Evolutionary conservation across 1,140 invertebrate genomes (phyloP).

Genomic region (Eciton burchellii): DNA sequence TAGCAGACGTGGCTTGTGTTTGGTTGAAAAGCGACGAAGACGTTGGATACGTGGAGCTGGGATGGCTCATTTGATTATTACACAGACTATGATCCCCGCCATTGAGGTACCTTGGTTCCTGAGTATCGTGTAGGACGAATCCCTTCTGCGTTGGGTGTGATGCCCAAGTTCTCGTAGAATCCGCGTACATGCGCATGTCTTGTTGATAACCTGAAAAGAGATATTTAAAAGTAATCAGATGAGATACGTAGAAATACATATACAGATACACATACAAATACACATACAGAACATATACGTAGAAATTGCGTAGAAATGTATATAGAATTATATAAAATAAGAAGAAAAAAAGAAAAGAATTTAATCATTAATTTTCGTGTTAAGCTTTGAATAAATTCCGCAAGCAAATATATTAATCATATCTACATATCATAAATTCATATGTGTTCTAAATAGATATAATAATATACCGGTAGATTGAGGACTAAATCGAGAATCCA

Average conservation of each 20-base stretch:
- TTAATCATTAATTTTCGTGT: too few species aligned
- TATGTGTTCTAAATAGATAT: background rate
- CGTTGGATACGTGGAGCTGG: constrained; percentile 80
- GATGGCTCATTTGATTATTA: constrained; percentile 84
- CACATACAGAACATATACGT: too few species aligned
- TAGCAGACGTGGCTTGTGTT: constrained; percentile 84
- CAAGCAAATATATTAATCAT: background rate
- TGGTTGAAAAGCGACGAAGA: constrained; percentile 84
- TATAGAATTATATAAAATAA: too few species aligned
- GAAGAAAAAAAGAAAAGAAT: too few species aligned
- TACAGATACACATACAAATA: background rate
- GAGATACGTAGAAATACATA: constrained; percentile 16
- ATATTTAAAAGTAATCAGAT: constrained; percentile 5
- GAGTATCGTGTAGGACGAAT: constrained; percentile 83
- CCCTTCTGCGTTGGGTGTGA: constrained; percentile 82
- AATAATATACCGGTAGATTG: constrained; percentile 68
- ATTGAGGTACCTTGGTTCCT: constrained; percentile 84
- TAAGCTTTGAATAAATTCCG: background rate
- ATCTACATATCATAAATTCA: background rate
- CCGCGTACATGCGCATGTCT: constrained; percentile 83
- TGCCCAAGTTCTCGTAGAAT: constrained; percentile 81
- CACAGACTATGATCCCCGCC: constrained; percentile 84
- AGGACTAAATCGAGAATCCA: constrained; percentile 80
- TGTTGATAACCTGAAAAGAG: constrained; percentile 80
- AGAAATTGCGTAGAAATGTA: too few species aligned